These are phyloP conservation scores for Cecropterus lyciades DNA, from an alignment of 1,140 invertebrate genomes.

Conservation along the genomic window DNA sequence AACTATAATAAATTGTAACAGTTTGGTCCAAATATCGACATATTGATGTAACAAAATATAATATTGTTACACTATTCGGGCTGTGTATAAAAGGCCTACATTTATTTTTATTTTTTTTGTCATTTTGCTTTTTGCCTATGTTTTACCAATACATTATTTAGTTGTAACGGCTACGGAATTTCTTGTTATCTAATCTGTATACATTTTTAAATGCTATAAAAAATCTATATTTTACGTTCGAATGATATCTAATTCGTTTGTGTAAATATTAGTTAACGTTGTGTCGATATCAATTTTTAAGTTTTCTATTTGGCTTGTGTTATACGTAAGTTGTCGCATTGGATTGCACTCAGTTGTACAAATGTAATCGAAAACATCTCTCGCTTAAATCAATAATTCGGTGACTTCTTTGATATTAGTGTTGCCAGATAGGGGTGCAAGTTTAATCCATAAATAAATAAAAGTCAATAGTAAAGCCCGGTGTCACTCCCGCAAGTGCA, in stretches of 20 bases:
- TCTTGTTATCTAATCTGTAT: constrained; percentile 29
- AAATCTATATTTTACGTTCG: constrained; percentile 26
- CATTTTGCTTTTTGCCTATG: constrained; percentile 6
- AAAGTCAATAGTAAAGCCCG: no score
- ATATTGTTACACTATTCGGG: constrained; percentile 1
- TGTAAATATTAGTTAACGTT: constrained; percentile 67
- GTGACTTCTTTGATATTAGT: no score
- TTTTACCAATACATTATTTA: constrained; percentile 26
- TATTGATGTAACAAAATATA: constrained; percentile 11
- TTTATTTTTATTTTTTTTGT: constrained; percentile 1
- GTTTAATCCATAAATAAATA: no score
- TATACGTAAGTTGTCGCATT: constrained; percentile 42
- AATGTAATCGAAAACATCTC: background rate
- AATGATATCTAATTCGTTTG: constrained; percentile 31
- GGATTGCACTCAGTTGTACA: constrained; percentile 12
- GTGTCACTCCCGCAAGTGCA: no score
- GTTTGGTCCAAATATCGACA: constrained; percentile 12
- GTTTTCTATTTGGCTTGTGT: constrained; percentile 52
- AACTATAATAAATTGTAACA: constrained; percentile 21
- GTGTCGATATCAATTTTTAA: constrained; percentile 65
- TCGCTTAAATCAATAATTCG: no score
- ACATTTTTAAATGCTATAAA: constrained; percentile 15
- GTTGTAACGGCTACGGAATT: constrained; percentile 9
- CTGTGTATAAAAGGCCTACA: constrained; percentile 6
- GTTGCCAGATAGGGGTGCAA: no score